Base-by-base conservation (phyloP, 1,140 invertebrate species). In the Alviniconcha marisindica region DNA sequence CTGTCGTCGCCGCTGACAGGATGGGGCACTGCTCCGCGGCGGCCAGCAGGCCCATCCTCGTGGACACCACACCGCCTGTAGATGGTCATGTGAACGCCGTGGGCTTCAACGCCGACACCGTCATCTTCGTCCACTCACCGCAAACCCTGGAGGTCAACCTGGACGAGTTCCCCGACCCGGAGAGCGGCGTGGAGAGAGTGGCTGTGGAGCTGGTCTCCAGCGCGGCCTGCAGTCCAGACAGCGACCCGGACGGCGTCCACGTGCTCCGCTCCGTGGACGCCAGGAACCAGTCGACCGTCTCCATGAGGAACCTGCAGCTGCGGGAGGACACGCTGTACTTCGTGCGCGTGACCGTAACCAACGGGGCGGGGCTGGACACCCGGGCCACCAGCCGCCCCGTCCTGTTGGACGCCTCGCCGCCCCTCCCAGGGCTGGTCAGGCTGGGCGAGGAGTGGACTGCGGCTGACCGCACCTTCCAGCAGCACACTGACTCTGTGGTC, bases 131-230 rank as follows among this genome's bases (percentile, higher is more conserved):
- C 51, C 54, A 78, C 33, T 78, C 77, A 21, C n/a, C 51, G 2
- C 54, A 78, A 14, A 78, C 51, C 24, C 56, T 78, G 36, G 28
- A 18, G 51, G 77, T 78, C 21, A 28, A 21, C 18, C 77, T 78
- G 33, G 36, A 60, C 33, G 36, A 63, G 31, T 60, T 60, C n/a
- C 36, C 77, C 0, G 87, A 88, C 63, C 42, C 60, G 2, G 86
- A 88, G 73, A 87, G 84, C 82, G 60, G 73, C 31, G 76, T 88
- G 15, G 36, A 74, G 48, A 74, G 38, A 5, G 82, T 74, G 69
- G 51, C 78, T 3, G 4, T 82, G 38, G 74, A 60, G 10, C 83
- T 36, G 36, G 80, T 63, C 38, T 76, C 69, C 12, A 82, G 76
- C 51, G 31, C 21, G 7, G 21, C 40, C 48, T 84, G 83, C 48